Percentiles rank a stretch among this genome's conserved stretches.
These are phyloP conservation scores for Nannobrachium achirus DNA, from an alignment of 2,113 vertebrate species.

Conservation along the genomic window DNA sequence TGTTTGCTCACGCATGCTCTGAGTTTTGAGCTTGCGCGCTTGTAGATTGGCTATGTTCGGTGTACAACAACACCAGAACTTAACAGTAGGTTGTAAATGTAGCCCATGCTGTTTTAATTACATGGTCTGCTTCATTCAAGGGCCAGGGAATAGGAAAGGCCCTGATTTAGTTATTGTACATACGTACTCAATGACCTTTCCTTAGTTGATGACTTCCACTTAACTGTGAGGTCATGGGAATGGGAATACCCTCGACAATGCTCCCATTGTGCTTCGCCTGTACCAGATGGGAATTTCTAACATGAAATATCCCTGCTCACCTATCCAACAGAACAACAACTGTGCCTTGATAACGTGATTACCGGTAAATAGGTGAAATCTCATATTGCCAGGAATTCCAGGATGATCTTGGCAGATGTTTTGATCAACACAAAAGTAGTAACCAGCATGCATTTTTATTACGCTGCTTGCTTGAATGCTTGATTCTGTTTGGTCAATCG, in stretches of 20 bases:
- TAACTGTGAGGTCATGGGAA: constrained; percentile 33
- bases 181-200: constrained; percentile 25
- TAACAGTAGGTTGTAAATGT: constrained; percentile 22
- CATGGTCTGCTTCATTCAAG: constrained; percentile 21
- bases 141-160: not conserved
- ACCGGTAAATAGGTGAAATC: constrained; percentile 10
- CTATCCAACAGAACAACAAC: constrained; percentile 9
- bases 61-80: too few relatives aligned
- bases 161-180: not conserved
- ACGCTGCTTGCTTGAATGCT: too few relatives aligned
- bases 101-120: constrained; percentile 48
- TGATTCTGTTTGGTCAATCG: too few relatives aligned
- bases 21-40: too few relatives aligned
- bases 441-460: too few relatives aligned
- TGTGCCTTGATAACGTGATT: constrained; percentile 5
- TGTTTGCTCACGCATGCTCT: too few relatives aligned
- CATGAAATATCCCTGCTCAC: not conserved
- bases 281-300: constrained; percentile 8
- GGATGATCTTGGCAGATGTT: not conserved
- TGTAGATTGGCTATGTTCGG: too few relatives aligned
- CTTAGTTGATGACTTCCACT: constrained; percentile 35
- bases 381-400: not conserved
- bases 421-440: not conserved
- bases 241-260: constrained; percentile 38
- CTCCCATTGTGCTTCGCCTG: constrained; percentile 32